phyloP scores from a whole-genome alignment of 2,888 invertebrate species.

The Oscheius myriophilus region DNA sequence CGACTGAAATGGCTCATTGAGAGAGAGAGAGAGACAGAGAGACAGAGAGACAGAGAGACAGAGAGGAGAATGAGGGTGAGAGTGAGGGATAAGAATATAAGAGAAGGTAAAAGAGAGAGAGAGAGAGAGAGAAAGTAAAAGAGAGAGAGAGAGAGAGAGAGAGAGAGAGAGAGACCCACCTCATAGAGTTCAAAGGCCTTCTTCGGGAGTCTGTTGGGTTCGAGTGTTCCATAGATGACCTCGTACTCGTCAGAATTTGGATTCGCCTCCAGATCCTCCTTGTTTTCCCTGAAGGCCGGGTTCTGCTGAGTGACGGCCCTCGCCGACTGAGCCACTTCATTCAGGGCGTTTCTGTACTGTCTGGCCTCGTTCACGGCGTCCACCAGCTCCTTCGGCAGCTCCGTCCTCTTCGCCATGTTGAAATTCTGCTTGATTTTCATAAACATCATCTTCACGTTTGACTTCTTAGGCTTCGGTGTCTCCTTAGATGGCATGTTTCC shows the following conservation, averaged over 20 bases:
- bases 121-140: too few relatives aligned
- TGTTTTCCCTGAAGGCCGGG: not conserved
- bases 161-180: too few relatives aligned
- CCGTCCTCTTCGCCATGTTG: slow-evolving; percentile 3
- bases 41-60: too few relatives aligned
- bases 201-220: not conserved
- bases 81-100: too few relatives aligned
- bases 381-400: not conserved
- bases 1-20: not conserved
- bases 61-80: too few relatives aligned
- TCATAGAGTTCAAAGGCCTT: not conserved
- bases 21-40: too few relatives aligned
- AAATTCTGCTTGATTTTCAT: slow-evolving; percentile 6
- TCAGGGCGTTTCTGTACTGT: not conserved
- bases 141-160: too few relatives aligned
- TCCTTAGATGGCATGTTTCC: slow-evolving; percentile 74
- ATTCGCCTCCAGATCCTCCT: slow-evolving; percentile 10
- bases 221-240: slow-evolving; percentile 1
- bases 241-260: slow-evolving; percentile 10
- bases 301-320: slow-evolving; percentile 10
- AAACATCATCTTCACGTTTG: not conserved
- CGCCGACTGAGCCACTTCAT: slow-evolving; percentile 1
- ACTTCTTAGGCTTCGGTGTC: slow-evolving; percentile 9
- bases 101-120: too few relatives aligned
- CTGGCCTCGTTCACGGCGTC: not conserved